Evolutionary conservation across 1,140 invertebrate genomes (phyloP), one percentile per base, ranked within the genome.

Genomic region (Lerema accius): DNA sequence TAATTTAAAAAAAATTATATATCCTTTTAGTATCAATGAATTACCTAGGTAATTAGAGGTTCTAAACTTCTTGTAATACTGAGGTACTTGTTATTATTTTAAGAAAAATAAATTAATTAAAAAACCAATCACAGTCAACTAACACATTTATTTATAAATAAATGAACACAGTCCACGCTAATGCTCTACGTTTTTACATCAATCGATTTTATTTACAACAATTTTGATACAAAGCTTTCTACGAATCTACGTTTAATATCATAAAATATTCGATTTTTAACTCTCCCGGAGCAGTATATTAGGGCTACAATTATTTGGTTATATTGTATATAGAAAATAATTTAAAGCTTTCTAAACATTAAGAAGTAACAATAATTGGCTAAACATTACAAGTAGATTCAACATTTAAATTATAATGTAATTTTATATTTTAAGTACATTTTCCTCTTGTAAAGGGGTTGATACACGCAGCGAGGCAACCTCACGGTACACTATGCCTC

Each of bases 141-240:
- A 86, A 84, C 56, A 88, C 83, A 81, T 85, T 86, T 86, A 86
- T 86, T 88, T 78, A 79, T 78, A 73, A 79, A 78, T 82, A 76
- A 82, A 80, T 89, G 86, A 89, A 89, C 84, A 89, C 86, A 87
- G 80, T 87, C 76, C 80, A 87, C 76, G 80, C 77, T 75, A 26
- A 73, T 71, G 35, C 10, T 43, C 40, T 63, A 51, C 40, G 13
- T 63, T 17, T 23, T 73, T 62, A 66, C 63, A 73, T 71, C 65
- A 63, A 73, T 53, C 35, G 48, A 49, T 60, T 49, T 43, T 68
- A 74, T 78, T 65, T 79, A 69, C 66, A 71, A 63, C 49, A 67
- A 55, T 69, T 76, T 67, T 70, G 55, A 77, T 66, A 73, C 65
- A 43, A 56, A 56, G 53, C 53, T 28, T 13, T 56, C 64, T 76